Evolutionary conservation across 2,797 vertebrate genomes (phyloP).

Genomic region (Hylomyscus alleni): DNA sequence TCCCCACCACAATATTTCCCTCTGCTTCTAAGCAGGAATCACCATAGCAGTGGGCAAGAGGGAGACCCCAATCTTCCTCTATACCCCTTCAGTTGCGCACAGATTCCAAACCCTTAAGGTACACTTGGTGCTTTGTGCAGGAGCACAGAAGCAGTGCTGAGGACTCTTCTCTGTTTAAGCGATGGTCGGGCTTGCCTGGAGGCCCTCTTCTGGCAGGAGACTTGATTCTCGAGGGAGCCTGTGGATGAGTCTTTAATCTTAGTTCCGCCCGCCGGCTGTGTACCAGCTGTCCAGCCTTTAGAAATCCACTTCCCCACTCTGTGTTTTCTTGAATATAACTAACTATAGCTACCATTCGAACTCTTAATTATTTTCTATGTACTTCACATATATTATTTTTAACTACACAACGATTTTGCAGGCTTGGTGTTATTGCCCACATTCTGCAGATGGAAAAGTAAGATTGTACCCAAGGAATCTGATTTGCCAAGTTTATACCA

Average conservation of each 20-base stretch:
- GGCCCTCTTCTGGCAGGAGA: neutral
- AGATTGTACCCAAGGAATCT: neutral
- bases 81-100: accelerated
- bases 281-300: neutral
- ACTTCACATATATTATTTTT: constrained; percentile 57
- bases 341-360: constrained; percentile 26
- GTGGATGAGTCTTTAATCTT: neutral
- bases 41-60: neutral
- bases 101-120: neutral
- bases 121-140: neutral
- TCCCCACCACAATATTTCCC: neutral
- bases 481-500: neutral
- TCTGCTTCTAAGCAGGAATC: accelerated
- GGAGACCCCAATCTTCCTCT: neutral
- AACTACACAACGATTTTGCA: constrained; percentile 13
- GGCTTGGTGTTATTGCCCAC: constrained; percentile 13
- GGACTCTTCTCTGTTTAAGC: neutral
- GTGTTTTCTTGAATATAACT: constrained; percentile 21
- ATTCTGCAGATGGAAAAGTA: constrained; percentile 5
- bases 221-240: neutral
- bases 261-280: neutral
- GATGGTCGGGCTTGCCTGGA: neutral
- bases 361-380: constrained; percentile 30
- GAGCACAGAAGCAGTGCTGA: neutral
- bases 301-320: neutral